These are phyloP conservation scores for Ptyas mucosa DNA, from an alignment of 2,113 vertebrate species.

Conservation along the genomic window DNA sequence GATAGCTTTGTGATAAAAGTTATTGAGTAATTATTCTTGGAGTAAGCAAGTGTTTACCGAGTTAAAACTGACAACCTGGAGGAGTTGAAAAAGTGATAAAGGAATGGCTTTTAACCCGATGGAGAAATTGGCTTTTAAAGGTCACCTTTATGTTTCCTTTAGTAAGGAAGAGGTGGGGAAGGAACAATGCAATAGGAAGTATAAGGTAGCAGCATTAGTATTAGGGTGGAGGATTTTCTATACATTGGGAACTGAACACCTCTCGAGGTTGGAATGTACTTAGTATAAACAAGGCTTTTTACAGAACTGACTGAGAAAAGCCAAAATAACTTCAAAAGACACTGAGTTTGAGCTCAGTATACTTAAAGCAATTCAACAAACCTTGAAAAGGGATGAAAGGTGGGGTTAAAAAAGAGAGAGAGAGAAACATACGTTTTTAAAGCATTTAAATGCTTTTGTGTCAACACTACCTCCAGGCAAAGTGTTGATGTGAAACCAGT, in stretches of 20 bases:
- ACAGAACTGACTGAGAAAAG: conserved; percentile 10
- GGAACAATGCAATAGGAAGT: conserved; percentile 16
- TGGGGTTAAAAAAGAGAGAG: background rate
- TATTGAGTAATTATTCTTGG: background rate
- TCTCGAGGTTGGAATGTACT: conserved; percentile 25
- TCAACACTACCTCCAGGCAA: conserved; percentile 42
- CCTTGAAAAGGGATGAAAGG: conserved; percentile 35
- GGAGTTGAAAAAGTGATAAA: background rate
- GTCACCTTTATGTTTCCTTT: conserved; percentile 3
- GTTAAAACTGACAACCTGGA: background rate
- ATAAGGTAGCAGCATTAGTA: conserved; percentile 31
- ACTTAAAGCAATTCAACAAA: conserved; percentile 30
- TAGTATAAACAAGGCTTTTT: conserved; percentile 34
- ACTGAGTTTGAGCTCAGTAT: conserved; percentile 16
- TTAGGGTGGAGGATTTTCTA: conserved; percentile 37
- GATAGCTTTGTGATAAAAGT: background rate
- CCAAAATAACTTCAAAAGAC: conserved; percentile 36
- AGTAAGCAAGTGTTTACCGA: background rate
- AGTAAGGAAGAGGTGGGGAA: background rate
- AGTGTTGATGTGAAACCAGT: conserved; percentile 28
- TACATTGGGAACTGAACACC: background rate
- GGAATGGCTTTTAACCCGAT: background rate
- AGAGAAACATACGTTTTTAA: background rate
- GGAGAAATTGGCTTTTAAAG: background rate
- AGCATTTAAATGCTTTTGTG: conserved; percentile 14